Conservation (phyloP, 2,888 invertebrate genomes). For the Drosophila mimica region DNA sequence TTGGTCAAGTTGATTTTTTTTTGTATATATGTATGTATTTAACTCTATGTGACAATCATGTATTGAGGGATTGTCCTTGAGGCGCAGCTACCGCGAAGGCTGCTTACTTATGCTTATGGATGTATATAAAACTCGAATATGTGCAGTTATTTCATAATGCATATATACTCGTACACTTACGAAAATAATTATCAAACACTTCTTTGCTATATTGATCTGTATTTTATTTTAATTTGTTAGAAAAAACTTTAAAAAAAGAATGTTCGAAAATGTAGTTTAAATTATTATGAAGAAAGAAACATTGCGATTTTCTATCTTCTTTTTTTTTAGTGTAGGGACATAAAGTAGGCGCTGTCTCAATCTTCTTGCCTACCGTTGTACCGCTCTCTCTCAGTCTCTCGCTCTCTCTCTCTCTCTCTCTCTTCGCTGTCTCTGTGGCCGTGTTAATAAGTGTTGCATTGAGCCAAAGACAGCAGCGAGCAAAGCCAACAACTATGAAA, state of each 20-base stretch:
- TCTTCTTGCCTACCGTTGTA: background rate
- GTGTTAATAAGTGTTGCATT: constrained; percentile 78
- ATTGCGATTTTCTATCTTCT: background rate
- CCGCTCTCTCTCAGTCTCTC: constrained; percentile 7
- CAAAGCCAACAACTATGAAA: constrained; percentile 70
- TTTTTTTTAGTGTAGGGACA: constrained; percentile 24
- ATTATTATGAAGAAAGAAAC: background rate
- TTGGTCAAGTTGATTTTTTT: constrained; percentile 40
- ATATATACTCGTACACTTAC: constrained; percentile 10
- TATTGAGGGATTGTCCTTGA: constrained; percentile 71
- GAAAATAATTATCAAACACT: background rate
- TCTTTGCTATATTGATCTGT: background rate
- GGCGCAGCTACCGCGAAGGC: constrained; percentile 62
- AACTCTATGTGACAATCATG: constrained; percentile 70
- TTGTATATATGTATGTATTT: constrained; percentile 42
- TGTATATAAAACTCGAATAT: constrained; percentile 33
- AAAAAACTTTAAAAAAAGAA: background rate
- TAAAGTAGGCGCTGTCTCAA: constrained; percentile 42
- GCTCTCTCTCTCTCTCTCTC: constrained; percentile 5
- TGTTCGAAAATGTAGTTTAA: background rate
- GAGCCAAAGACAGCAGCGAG: constrained; percentile 42
- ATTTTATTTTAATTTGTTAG: background rate
- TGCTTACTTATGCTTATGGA: constrained; percentile 31
- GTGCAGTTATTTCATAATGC: constrained; percentile 56
- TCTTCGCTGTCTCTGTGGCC: constrained; percentile 33